Conservation (phyloP, 1,140 invertebrate genomes). For the Zaprionus gabonicus region DNA sequence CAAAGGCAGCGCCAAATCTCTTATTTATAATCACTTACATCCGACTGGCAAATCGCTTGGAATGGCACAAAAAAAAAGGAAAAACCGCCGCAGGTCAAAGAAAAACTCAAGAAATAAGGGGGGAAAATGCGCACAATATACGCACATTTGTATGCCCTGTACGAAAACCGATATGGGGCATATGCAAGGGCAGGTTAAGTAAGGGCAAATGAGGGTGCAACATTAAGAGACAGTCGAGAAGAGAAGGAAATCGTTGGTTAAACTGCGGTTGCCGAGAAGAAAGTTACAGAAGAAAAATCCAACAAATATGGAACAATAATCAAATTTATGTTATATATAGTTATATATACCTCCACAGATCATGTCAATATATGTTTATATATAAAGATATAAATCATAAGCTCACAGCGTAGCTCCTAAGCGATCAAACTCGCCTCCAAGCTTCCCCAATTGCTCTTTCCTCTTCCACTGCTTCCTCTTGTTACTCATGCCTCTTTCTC, state of each 20-base stretch:
- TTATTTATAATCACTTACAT: slow-evolving; percentile 79
- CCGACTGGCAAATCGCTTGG: slow-evolving; percentile 51
- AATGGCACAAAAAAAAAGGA: slow-evolving; percentile 31
- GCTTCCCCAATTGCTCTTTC: too few species aligned
- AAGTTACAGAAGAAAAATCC: too few species aligned
- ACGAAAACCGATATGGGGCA: not conserved
- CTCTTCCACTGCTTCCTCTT: not conserved
- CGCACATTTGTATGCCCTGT: slow-evolving; percentile 22
- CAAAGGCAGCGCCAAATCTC: slow-evolving; percentile 43
- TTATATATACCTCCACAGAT: too few species aligned
- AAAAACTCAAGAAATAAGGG: not conserved
- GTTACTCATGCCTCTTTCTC: not conserved
- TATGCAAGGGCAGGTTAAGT: not conserved
- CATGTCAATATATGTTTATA: not conserved
- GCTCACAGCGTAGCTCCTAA: not conserved
- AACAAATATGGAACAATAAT: too few species aligned
- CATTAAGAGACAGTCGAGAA: too few species aligned
- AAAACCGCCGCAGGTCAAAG: slow-evolving; percentile 24
- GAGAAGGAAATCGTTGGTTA: too few species aligned
- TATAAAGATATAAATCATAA: not conserved
- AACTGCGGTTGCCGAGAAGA: too few species aligned
- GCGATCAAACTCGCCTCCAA: not conserved
- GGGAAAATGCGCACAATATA: slow-evolving; percentile 35
- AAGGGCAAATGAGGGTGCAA: too few species aligned
- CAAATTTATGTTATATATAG: too few species aligned